Percentiles rank a stretch among this genome's conserved stretches.
Evolutionary conservation across 2,797 vertebrate genomes (phyloP).

Genomic region (Periophthalmus magnuspinnatus): DNA sequence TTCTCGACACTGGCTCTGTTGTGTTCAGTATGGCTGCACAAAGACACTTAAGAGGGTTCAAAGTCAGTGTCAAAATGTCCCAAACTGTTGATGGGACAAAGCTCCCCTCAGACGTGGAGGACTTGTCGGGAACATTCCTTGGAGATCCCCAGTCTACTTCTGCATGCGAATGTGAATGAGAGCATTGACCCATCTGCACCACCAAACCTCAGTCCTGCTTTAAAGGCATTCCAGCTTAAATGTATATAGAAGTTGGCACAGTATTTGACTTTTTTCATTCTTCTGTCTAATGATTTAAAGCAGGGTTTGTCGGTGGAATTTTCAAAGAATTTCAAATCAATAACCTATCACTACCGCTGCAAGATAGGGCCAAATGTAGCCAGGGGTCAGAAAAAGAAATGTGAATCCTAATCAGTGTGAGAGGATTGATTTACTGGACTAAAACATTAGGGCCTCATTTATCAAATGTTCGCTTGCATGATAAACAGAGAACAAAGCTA

Average conservation of each 20-base stretch:
- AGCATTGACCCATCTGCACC: conserved; percentile 55
- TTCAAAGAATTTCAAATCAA: too few species aligned
- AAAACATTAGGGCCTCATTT: too few species aligned
- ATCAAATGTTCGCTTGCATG: too few species aligned
- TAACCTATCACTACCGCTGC: too few species aligned
- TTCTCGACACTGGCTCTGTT: conserved; percentile 45
- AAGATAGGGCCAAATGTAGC: too few species aligned
- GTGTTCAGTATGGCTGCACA: conserved; percentile 38
- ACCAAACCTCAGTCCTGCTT: conserved; percentile 16
- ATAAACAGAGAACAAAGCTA: too few species aligned
- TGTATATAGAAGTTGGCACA: neutral
- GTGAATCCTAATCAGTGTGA: neutral
- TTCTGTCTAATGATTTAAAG: too few species aligned
- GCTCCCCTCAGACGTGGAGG: conserved; percentile 51
- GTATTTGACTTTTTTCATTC: too few species aligned
- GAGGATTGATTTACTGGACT: neutral
- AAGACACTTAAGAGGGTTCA: conserved; percentile 40
- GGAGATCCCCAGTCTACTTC: conserved; percentile 52
- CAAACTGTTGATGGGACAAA: conserved; percentile 49
- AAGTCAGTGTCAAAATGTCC: conserved; percentile 51
- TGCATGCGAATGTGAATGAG: conserved; percentile 56
- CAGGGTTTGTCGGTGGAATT: too few species aligned
- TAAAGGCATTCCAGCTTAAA: conserved; percentile 4
- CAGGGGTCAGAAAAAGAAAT: too few species aligned
- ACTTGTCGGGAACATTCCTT: conserved; percentile 70